phyloP scores from a whole-genome alignment of 2,113 vertebrate genomes.

The Condylura cristata region DNA sequence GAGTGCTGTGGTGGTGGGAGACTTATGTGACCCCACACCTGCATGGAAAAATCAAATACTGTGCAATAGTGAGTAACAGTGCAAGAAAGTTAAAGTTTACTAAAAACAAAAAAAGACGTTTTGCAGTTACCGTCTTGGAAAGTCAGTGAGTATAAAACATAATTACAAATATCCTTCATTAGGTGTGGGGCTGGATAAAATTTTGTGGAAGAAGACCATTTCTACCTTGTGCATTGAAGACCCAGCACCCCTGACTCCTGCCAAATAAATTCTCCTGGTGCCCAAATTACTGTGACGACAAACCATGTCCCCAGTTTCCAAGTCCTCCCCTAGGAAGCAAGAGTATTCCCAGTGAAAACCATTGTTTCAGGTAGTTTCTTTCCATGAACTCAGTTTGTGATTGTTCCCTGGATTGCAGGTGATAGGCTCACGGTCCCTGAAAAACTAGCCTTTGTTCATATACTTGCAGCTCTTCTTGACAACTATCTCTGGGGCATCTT shows the following conservation, averaged over 20 bases:
- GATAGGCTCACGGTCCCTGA: neutral
- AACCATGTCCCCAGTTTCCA: neutral
- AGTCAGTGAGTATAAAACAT: neutral
- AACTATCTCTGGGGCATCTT: neutral
- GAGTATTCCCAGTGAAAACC: neutral
- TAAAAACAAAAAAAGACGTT: neutral
- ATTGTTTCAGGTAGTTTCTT: neutral
- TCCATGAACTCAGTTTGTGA: neutral
- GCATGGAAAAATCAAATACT: too few species aligned
- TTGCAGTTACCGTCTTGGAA: neutral
- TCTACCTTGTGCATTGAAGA: slow-evolving; percentile 1
- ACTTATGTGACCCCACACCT: too few species aligned
- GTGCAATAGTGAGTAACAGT: too few species aligned
- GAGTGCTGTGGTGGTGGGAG: too few species aligned
- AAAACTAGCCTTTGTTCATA: neutral
- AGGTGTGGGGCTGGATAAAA: neutral
- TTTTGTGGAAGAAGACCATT: neutral
- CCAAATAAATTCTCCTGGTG: neutral
- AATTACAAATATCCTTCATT: neutral
- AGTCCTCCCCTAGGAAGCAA: neutral
- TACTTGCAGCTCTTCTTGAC: neutral
- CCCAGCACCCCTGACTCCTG: neutral
- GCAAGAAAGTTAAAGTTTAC: too few species aligned
- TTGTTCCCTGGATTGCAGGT: neutral
- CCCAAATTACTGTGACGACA: neutral